These are phyloP conservation scores for Cyprinodon variegatus DNA, from an alignment of 2,113 vertebrate genomes.

Conservation along the genomic window DNA sequence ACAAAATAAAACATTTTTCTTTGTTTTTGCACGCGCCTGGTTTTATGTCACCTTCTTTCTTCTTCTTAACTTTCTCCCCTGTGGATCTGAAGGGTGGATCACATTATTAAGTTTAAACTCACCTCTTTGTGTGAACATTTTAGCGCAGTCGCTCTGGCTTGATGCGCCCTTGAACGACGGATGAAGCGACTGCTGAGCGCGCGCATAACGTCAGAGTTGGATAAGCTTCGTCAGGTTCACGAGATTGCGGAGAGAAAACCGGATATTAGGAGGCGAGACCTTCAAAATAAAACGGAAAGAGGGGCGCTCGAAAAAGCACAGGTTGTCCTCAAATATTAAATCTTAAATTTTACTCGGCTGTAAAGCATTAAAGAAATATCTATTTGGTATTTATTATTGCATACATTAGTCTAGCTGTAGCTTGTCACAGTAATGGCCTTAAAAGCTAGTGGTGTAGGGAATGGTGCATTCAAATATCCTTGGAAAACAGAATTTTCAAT, in stretches of 20 bases:
- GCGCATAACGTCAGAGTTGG: constrained; percentile 57
- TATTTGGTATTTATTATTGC: not conserved
- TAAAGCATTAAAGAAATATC: not conserved
- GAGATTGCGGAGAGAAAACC: not conserved
- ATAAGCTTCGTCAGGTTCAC: not conserved
- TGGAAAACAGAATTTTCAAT: not conserved
- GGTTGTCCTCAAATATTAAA: not conserved
- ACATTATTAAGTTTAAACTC: constrained; percentile 26
- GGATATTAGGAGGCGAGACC: not conserved
- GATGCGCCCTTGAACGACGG: constrained; percentile 27
- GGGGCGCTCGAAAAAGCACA: not conserved
- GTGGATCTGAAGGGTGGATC: not conserved
- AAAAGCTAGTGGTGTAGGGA: not conserved
- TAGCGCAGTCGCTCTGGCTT: constrained; percentile 14
- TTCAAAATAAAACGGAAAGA: constrained; percentile 36
- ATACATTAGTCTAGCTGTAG: not conserved
- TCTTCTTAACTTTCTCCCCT: not conserved
- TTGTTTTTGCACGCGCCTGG: too few species aligned
- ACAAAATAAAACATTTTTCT: constrained; percentile 33
- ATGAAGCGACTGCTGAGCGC: constrained; percentile 55
- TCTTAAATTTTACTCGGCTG: not conserved
- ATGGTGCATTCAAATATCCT: too few species aligned
- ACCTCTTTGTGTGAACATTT: not conserved
- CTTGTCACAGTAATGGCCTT: not conserved
- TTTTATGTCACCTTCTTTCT: not conserved